Conservation (phyloP, 2,113 vertebrate genomes). For the Strigops habroptila region DNA sequence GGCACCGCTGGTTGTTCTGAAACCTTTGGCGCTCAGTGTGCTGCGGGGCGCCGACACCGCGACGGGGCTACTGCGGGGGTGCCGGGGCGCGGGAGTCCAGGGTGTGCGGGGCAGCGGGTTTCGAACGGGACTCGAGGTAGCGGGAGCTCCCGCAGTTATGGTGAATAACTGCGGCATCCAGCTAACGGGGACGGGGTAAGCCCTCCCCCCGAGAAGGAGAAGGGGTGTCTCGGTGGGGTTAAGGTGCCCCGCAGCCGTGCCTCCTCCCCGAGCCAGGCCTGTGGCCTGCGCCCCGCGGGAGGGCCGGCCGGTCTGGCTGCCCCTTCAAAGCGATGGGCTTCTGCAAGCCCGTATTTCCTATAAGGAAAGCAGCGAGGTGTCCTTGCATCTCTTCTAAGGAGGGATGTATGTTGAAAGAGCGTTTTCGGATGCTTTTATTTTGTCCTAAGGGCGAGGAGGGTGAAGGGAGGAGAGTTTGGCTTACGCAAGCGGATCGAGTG, state of each 20-base stretch:
- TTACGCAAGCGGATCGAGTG: background rate
- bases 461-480: constrained; percentile 9
- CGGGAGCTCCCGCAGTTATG: background rate
- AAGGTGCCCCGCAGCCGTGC: background rate
- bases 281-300: background rate
- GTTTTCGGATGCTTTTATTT: background rate
- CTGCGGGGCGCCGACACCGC: background rate
- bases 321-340: background rate
- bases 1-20: background rate
- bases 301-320: background rate
- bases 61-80: background rate
- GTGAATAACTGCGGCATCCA: fast-evolving
- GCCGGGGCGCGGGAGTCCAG: background rate
- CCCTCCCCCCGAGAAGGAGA: background rate
- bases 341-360: fast-evolving
- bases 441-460: constrained; percentile 13
- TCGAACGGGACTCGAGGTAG: background rate
- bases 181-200: background rate
- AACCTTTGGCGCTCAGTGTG: background rate
- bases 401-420: background rate
- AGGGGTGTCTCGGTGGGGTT: background rate
- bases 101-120: background rate
- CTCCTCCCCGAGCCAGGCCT: background rate
- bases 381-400: background rate
- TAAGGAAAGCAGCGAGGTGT: background rate